Evolutionary conservation across 2,888 invertebrate species (phyloP).

Genomic region (Thymelicus sylvestris): DNA sequence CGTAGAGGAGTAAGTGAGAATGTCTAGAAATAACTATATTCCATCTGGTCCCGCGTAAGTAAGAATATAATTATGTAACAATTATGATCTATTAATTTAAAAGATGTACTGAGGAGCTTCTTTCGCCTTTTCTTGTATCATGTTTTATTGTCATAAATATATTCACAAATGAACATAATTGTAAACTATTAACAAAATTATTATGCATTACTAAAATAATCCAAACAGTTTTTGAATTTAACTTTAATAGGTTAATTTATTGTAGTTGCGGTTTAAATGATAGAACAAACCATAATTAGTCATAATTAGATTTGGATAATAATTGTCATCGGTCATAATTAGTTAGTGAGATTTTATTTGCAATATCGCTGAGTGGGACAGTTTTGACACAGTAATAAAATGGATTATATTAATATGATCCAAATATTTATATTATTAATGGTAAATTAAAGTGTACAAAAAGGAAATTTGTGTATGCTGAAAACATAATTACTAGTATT

Average conservation of each 20-base stretch:
- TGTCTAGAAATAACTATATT: too few species aligned
- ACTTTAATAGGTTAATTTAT: background rate
- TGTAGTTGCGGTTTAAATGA: background rate
- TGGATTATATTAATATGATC: background rate
- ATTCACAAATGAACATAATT: too few species aligned
- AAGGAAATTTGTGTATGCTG: background rate
- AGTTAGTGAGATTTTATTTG: slow-evolving; percentile 16
- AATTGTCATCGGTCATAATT: slow-evolving; percentile 26
- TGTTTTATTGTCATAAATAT: too few species aligned
- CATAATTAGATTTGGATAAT: slow-evolving; percentile 6
- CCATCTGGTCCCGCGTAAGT: too few species aligned
- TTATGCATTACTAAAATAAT: too few species aligned
- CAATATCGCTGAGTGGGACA: slow-evolving; percentile 7
- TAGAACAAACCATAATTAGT: slow-evolving; percentile 2
- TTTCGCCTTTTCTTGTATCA: too few species aligned
- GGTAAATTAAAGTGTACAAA: background rate
- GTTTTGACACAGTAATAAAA: slow-evolving; percentile 9
- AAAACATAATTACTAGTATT: background rate
- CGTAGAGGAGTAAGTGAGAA: too few species aligned
- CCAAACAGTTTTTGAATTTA: too few species aligned
- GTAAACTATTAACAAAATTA: too few species aligned
- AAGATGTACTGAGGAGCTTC: too few species aligned
- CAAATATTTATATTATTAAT: background rate
- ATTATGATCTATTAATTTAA: too few species aligned
- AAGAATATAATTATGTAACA: too few species aligned